Evolutionary conservation across 1,140 invertebrate genomes (phyloP), one percentile per base, ranked within the genome.

Genomic region (Listronotus bonariensis): DNA sequence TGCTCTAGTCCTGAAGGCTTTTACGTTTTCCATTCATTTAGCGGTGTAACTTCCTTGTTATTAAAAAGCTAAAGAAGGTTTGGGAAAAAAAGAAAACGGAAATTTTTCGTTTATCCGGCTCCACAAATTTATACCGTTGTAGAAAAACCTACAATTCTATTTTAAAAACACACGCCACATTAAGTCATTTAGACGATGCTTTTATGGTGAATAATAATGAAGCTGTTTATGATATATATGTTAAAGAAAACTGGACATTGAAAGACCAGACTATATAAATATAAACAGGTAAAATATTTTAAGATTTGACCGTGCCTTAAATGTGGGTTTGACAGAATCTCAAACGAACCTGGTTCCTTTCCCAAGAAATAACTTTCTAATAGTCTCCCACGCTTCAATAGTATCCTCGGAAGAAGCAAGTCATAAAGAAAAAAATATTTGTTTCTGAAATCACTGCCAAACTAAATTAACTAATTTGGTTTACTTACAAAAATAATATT

Each of bases 21-120:
- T 71, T 81, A 95, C 5, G 86, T 93, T 48, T 93, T 95, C 77
- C 90, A 93, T 64, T 88, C 91, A 0, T 95, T 96, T 76, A 94
- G 94, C 41, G 94, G n/a, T n/a, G n/a, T n/a, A n/a, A n/a, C n/a
- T n/a, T n/a, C n/a, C n/a, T n/a, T n/a, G n/a, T n/a, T n/a, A n/a
- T n/a, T n/a, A n/a, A n/a, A n/a, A n/a, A n/a, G n/a, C n/a, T n/a
- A n/a, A n/a, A n/a, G n/a, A n/a, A n/a, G n/a, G n/a, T n/a, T n/a
- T n/a, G n/a, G n/a, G n/a, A n/a, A n/a, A n/a, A n/a, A n/a, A n/a
- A n/a, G n/a, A n/a, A n/a, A n/a, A n/a, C n/a, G n/a, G n/a, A n/a
- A n/a, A n/a, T n/a, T n/a, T 70, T 84, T 87, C 20, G 85, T 92
- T 53, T 92, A 92, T 78, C 90, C 90, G 17, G 89, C 90, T n/a